These are phyloP conservation scores for Ondatra zibethicus DNA, from an alignment of 2,113 vertebrate species.

Conservation along the genomic window DNA sequence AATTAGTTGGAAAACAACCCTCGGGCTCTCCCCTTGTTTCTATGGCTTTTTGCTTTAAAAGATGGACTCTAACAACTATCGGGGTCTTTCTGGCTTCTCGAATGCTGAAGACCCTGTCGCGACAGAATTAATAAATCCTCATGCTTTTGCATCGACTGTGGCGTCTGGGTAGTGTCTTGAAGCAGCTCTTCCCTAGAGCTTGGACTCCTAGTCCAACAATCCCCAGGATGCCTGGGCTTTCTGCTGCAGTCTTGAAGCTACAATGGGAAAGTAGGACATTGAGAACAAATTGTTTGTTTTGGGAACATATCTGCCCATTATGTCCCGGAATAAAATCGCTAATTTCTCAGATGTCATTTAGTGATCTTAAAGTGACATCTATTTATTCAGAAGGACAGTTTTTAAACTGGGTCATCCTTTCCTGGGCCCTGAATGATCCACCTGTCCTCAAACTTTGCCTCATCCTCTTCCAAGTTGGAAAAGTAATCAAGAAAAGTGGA, in stretches of 20 bases:
- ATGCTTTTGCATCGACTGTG: too few species aligned
- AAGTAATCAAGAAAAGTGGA: conserved; percentile 41
- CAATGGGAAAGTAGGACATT: background rate
- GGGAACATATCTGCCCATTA: conserved; percentile 22
- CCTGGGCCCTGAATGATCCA: background rate
- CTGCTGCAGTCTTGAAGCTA: background rate
- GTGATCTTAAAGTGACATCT: conserved; percentile 1
- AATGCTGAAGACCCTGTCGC: too few species aligned
- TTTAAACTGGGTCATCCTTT: background rate
- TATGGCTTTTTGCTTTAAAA: too few species aligned
- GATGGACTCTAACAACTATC: too few species aligned
- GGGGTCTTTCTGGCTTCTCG: too few species aligned
- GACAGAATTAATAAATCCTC: too few species aligned
- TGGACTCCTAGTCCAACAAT: too few species aligned
- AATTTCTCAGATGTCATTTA: conserved; percentile 30
- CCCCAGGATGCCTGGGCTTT: background rate
- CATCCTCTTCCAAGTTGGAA: conserved; percentile 8
- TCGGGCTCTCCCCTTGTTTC: too few species aligned
- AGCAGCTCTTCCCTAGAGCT: too few species aligned
- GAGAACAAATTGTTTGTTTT: conserved; percentile 14
- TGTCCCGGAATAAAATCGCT: background rate
- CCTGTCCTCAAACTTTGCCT: background rate
- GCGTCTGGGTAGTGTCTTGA: too few species aligned
- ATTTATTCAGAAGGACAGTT: background rate
- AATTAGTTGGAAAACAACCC: too few species aligned